Evolutionary conservation across 2,888 invertebrate species (phyloP), one percentile per base, ranked within the genome.

Genomic region (Melanostoma scalare): DNA sequence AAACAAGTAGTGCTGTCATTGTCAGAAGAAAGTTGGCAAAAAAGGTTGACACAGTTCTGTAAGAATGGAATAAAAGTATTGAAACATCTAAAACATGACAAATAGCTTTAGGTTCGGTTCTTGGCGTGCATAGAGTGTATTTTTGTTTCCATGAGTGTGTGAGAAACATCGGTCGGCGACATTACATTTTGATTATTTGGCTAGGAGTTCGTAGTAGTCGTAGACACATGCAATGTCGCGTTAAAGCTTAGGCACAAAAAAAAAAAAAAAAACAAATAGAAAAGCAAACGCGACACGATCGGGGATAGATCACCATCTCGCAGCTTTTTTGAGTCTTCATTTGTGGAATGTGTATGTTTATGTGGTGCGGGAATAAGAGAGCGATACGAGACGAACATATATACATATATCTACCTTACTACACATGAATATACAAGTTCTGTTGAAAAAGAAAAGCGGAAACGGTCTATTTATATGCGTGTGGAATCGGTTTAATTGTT

Each of bases 261-360:
- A 35, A 4, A 4, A 2, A 20, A 50, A 20, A 20, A 20, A 20
- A 20, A 20, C 20, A 20, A 20, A 20, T 20, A 20, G 20, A 20
- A 20, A 20, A 20, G 20, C 20, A 20, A 73, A 68, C 20, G 63
- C 46, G 52, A 69, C 50, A 61, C 58, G 82, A 77, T 82, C 82
- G 58, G 6, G 58, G 46, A 77, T 72, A 81, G 76, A 72, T 81
- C 72, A 53, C n/a, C n/a, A n/a, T n/a, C n/a, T n/a, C 20, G 20
- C 72, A 82, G 73, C 73, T 82, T 81, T 72, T 65, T 74, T 20
- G 20, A 20, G 20, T 20, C 20, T 20, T 20, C 20, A 20, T 50
- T 61, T 65, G 46, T 74, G 35, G n/a, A 58, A 63, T 33, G 48
- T 52, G 53, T 60, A 50, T 68, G 6, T 33, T 30, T 52, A 33